phyloP scores from a whole-genome alignment of 2,888 invertebrate genomes.

The Zeuzera pyrina region DNA sequence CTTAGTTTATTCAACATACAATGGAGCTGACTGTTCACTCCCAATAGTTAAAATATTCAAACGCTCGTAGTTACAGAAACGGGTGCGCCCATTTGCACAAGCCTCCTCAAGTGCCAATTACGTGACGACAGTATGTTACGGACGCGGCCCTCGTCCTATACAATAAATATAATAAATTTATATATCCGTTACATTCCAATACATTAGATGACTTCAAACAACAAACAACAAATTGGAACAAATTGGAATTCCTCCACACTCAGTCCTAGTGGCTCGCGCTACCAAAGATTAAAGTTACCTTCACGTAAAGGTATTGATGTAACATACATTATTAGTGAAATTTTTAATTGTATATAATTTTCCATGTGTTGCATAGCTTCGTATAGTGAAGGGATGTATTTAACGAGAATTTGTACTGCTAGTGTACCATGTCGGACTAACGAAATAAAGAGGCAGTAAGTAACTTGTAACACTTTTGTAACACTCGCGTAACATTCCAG shows the following conservation, averaged over 20 bases:
- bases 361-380: slow-evolving; percentile 58
- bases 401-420: slow-evolving; percentile 18
- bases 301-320: slow-evolving; percentile 59
- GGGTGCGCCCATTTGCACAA: slow-evolving; percentile 5
- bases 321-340: slow-evolving; percentile 54
- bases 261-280: slow-evolving; percentile 53
- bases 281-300: slow-evolving; percentile 72
- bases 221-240: too few species aligned
- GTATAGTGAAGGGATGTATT: slow-evolving; percentile 26
- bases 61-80: too few species aligned
- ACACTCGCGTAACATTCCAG: slow-evolving; percentile 44
- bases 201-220: slow-evolving; percentile 14
- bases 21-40: too few species aligned
- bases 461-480: slow-evolving; percentile 13
- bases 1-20: too few species aligned
- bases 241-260: slow-evolving; percentile 29
- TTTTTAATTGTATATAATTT: slow-evolving; percentile 58
- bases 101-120: slow-evolving; percentile 61
- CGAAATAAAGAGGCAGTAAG: too few species aligned
- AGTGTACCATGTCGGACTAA: slow-evolving; percentile 7
- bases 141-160: slow-evolving; percentile 36
- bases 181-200: slow-evolving; percentile 45
- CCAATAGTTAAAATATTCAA: too few species aligned
- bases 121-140: slow-evolving; percentile 23
- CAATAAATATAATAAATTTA: slow-evolving; percentile 45